These are phyloP conservation scores for Conus canariensis DNA, from an alignment of 2,888 invertebrate species.

Conservation along the genomic window DNA sequence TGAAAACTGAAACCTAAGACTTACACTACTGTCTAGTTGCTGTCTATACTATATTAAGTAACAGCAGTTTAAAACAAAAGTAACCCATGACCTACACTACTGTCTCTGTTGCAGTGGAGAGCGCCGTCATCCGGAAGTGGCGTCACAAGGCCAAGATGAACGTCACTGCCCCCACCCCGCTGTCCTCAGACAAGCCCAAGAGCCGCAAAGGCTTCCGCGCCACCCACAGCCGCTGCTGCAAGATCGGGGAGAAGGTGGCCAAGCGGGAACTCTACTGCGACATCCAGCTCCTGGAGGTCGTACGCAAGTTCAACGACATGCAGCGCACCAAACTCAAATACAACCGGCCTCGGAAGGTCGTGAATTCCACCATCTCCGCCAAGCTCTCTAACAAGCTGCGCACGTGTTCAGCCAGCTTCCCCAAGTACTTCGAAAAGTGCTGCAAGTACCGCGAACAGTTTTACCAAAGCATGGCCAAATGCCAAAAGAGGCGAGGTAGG, in stretches of 20 bases:
- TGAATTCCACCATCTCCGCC: slow-evolving; percentile 36
- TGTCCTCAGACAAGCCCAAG: not conserved
- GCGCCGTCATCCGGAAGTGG: slow-evolving; percentile 22
- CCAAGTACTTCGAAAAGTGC: slow-evolving; percentile 64
- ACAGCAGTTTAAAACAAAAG: no score
- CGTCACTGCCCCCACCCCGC: not conserved
- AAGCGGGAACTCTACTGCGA: slow-evolving; percentile 64
- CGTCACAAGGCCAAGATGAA: slow-evolving; percentile 26
- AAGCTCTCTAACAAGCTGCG: slow-evolving; percentile 58
- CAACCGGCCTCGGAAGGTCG: slow-evolving; percentile 25
- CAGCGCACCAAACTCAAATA: slow-evolving; percentile 34
- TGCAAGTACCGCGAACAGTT: slow-evolving; percentile 59
- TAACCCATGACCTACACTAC: not conserved
- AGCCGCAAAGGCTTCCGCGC: slow-evolving; percentile 55
- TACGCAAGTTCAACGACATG: slow-evolving; percentile 53
- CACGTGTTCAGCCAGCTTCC: slow-evolving; percentile 59
- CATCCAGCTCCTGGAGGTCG: slow-evolving; percentile 56
- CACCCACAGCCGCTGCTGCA: slow-evolving; percentile 63
- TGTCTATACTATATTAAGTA: no score
- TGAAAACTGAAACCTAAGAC: no score
- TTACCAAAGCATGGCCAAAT: slow-evolving; percentile 54
- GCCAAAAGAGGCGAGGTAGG: slow-evolving; percentile 43
- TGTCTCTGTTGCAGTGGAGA: slow-evolving; percentile 37
- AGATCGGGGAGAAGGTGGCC: slow-evolving; percentile 69
- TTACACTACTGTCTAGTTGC: no score